Percentiles rank a stretch among this genome's conserved stretches.
Evolutionary conservation across 2,888 invertebrate genomes (phyloP).

Genomic region (Drosophila hamatofila): DNA sequence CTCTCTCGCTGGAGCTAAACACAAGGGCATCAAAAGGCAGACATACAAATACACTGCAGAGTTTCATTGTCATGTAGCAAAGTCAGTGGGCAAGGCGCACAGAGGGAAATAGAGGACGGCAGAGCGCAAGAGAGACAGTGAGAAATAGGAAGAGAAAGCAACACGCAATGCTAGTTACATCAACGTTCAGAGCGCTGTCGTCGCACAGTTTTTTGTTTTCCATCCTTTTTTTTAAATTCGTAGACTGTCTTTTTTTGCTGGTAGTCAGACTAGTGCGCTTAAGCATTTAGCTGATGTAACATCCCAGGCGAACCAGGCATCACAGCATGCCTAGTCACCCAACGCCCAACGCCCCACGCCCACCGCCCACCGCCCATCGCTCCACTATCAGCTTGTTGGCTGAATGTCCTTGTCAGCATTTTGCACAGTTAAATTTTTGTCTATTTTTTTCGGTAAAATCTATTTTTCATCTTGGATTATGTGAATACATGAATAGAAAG

Average conservation of each 20-base stretch:
- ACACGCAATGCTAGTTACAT: slow-evolving; percentile 56
- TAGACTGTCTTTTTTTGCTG: slow-evolving; percentile 52
- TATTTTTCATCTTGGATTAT: slow-evolving; percentile 79
- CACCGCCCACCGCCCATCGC: slow-evolving; percentile 3
- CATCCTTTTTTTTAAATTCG: slow-evolving; percentile 57
- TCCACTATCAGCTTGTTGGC: slow-evolving; percentile 36
- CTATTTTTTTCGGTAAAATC: slow-evolving; percentile 62
- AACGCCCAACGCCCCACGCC: not conserved
- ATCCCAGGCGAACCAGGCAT: slow-evolving; percentile 55
- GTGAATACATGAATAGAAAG: slow-evolving; percentile 76
- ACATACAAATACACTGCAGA: slow-evolving; percentile 59
- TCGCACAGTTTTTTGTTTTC: slow-evolving; percentile 38
- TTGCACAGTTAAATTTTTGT: slow-evolving; percentile 68
- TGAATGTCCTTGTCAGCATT: slow-evolving; percentile 77
- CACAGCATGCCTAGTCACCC: slow-evolving; percentile 26
- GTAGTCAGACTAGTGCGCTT: slow-evolving; percentile 68
- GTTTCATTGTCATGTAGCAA: slow-evolving; percentile 78
- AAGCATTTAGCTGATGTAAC: slow-evolving; percentile 80
- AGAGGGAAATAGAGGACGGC: slow-evolving; percentile 21
- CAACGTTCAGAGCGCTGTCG: slow-evolving; percentile 61
- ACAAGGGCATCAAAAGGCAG: slow-evolving; percentile 33
- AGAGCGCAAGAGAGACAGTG: slow-evolving; percentile 9
- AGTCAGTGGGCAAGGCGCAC: slow-evolving; percentile 48
- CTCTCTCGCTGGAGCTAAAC: not conserved
- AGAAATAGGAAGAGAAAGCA: slow-evolving; percentile 42